Percentiles rank a stretch among this genome's conserved stretches.
Conservation (phyloP, 2,888 invertebrate species). For the Stenchaetothrips biformis region DNA sequence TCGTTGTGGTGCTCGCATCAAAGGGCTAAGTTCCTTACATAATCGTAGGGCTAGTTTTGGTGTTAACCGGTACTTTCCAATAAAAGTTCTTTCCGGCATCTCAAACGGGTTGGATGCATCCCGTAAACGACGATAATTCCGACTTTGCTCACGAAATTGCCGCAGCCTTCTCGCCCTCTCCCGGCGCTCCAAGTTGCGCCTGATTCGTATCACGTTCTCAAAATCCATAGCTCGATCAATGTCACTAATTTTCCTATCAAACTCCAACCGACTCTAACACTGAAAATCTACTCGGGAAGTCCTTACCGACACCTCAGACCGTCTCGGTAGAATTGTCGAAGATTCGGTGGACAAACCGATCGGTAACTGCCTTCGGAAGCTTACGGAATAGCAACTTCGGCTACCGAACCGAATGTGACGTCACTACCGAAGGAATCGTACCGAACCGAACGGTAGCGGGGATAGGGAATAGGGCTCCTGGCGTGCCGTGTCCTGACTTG, state of each 20-base stretch:
- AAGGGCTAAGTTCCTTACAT: not conserved
- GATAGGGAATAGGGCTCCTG: constrained; percentile 17
- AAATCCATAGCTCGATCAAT: not conserved
- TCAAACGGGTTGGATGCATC: constrained; percentile 2
- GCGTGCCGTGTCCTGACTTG: no score
- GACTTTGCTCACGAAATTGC: constrained; percentile 8
- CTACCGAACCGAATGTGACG: no score
- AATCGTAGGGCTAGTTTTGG: not conserved
- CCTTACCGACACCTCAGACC: no score
- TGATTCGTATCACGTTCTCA: not conserved
- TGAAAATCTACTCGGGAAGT: no score
- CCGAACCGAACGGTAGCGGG: constrained; percentile 17
- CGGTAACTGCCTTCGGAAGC: no score
- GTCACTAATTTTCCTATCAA: no score
- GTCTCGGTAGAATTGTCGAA: no score
- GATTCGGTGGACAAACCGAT: no score
- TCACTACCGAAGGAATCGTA: no score
- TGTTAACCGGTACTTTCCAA: constrained; percentile 10
- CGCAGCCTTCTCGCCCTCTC: not conserved
- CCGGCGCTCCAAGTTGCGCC: constrained; percentile 1
- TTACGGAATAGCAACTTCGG: no score
- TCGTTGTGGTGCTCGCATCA: constrained; percentile 13
- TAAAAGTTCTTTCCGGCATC: constrained; percentile 12
- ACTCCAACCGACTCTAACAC: no score
- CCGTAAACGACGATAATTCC: constrained; percentile 12